These are phyloP conservation scores for Neogobius melanostomus DNA, from an alignment of 2,113 vertebrate species.

Conservation along the genomic window DNA sequence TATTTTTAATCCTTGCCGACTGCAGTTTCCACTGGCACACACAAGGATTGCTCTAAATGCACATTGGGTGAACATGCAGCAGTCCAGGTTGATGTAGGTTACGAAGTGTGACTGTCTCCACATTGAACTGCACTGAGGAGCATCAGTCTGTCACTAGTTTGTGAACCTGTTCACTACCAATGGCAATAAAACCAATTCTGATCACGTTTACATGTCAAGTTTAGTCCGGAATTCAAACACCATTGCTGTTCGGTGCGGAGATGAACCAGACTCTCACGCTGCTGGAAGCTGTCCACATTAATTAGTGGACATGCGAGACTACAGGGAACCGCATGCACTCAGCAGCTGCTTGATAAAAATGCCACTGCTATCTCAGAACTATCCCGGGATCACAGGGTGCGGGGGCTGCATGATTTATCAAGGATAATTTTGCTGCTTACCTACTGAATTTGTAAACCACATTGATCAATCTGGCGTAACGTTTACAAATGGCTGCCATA, in stretches of 20 bases:
- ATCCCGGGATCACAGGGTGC: constrained; percentile 46
- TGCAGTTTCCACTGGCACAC: constrained; percentile 4
- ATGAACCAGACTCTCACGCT: constrained; percentile 44
- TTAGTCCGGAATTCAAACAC: too few species aligned
- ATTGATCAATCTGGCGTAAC: constrained; percentile 64
- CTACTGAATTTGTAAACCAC: constrained; percentile 75
- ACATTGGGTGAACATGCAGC: constrained; percentile 14
- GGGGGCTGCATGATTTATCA: constrained; percentile 69
- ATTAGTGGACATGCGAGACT: constrained; percentile 66
- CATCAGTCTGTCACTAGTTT: constrained; percentile 42
- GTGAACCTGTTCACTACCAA: too few species aligned
- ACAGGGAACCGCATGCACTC: constrained; percentile 39
- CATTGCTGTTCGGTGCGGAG: constrained; percentile 18
- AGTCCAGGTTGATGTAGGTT: constrained; percentile 14
- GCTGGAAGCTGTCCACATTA: constrained; percentile 72
- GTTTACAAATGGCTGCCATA: constrained; percentile 64
- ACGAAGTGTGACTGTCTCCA: constrained; percentile 23
- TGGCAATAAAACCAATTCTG: too few species aligned
- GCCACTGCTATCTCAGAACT: constrained; percentile 44
- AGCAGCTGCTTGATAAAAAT: constrained; percentile 46
- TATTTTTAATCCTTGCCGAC: neutral
- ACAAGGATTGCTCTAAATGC: constrained; percentile 14
- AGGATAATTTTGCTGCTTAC: constrained; percentile 63
- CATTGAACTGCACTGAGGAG: constrained; percentile 28
- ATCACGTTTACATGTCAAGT: too few species aligned